Evolutionary conservation across 2,113 vertebrate genomes (phyloP).

Genomic region (Chunga burmeisteri): DNA sequence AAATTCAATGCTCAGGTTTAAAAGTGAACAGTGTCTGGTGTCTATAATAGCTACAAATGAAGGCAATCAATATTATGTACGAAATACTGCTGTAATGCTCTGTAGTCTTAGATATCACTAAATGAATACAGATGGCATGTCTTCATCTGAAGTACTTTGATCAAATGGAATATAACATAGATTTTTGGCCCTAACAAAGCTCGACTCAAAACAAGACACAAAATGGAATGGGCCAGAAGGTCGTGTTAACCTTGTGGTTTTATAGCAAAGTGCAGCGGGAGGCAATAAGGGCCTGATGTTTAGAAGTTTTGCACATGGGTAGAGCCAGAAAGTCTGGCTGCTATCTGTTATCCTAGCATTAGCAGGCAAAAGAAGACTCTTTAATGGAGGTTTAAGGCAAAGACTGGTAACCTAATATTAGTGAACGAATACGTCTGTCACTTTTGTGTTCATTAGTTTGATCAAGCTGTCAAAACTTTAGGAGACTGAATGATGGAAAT

Average conservation of each 20-base stretch:
- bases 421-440: slow-evolving; percentile 71
- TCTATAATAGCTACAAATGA: slow-evolving; percentile 79
- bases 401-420: slow-evolving; percentile 80
- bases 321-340: slow-evolving; percentile 91
- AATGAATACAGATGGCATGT: slow-evolving; percentile 78
- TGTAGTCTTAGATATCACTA: slow-evolving; percentile 76
- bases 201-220: slow-evolving; percentile 51
- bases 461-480: slow-evolving; percentile 75
- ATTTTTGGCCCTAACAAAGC: slow-evolving; percentile 74
- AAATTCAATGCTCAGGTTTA: slow-evolving; percentile 71
- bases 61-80: slow-evolving; percentile 79
- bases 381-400: slow-evolving; percentile 78
- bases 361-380: slow-evolving; percentile 73
- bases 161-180: slow-evolving; percentile 79
- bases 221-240: slow-evolving; percentile 74
- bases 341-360: slow-evolving; percentile 79
- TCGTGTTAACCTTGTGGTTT: slow-evolving; percentile 87
- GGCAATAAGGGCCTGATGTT: slow-evolving; percentile 75
- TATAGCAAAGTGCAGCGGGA: slow-evolving; percentile 78
- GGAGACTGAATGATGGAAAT: slow-evolving; percentile 67
- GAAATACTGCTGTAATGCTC: slow-evolving; percentile 69
- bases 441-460: slow-evolving; percentile 72
- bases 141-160: slow-evolving; percentile 71
- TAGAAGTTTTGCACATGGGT: slow-evolving; percentile 76
- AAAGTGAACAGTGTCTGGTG: slow-evolving; percentile 67